phyloP scores from a whole-genome alignment of 2,113 vertebrate genomes.

The Urocitellus parryii region DNA sequence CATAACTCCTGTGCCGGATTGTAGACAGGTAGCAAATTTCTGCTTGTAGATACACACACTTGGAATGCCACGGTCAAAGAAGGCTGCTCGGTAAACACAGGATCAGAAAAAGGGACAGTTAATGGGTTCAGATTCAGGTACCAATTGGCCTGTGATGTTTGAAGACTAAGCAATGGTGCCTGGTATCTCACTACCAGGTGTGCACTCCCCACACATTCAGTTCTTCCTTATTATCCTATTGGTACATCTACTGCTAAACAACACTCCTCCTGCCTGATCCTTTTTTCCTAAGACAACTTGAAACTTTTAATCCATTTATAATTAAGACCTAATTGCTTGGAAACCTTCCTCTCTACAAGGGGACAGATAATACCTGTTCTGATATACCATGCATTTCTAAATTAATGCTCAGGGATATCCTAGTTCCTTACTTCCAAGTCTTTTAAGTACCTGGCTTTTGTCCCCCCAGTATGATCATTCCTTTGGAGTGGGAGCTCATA shows the following conservation, averaged over 20 bases:
- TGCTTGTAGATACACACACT: not conserved
- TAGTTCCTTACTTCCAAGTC: not conserved
- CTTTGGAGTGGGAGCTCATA: not conserved
- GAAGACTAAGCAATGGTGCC: not conserved
- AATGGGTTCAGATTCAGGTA: not conserved
- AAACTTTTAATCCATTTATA: not conserved
- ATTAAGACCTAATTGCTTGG: not conserved
- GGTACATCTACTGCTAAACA: not conserved
- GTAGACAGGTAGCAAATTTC: not conserved
- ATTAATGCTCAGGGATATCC: not conserved
- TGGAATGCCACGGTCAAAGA: not conserved
- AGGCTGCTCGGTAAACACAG: not conserved
- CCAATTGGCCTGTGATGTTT: not conserved
- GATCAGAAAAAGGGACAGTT: not conserved
- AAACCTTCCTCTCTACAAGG: not conserved
- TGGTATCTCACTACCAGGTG: not conserved
- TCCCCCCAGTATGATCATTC: not conserved
- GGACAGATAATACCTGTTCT: not conserved
- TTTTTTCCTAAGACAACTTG: not conserved
- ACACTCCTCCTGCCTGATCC: not conserved
- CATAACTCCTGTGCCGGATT: not conserved
- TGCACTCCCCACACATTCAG: too few species aligned
- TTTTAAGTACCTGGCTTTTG: not conserved
- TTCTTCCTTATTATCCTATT: not conserved
- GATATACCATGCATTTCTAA: not conserved